Base-by-base conservation (phyloP, 1,140 invertebrate species). In the Drosophila persimilis region DNA sequence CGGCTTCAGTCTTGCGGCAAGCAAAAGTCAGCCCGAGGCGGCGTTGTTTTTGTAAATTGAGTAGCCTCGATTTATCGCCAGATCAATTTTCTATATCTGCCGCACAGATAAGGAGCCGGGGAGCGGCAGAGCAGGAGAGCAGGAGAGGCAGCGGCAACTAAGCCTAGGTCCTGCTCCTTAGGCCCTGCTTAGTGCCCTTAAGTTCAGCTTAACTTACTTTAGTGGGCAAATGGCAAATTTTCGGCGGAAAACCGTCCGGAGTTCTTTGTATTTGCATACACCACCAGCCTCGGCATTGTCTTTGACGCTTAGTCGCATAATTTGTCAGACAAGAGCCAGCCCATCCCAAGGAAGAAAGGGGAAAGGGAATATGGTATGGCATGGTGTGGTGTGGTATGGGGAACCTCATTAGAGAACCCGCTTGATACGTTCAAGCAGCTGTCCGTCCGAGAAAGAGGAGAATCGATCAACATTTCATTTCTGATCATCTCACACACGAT, bases 11-110 rank as follows among this genome's bases (percentile, higher is more conserved):
- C 39, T 53, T 31, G 59, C 43, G 70, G 50, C 44, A 47, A 58
- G 73, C 59, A 77, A 77, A 86, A 86, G 81, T 88, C 81, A 86
- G 78, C 58, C 22, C 45, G 26, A 22, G 52, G 72, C 71, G 73
- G 73, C 77, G 70, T 86, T 85, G 83, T 78, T 86, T 81, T 85
- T 85, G 81, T 88, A 85, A 85, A 85, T 85, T 85, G 81, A 85
- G 81, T 78, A 86, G 81, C 81, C 81, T 75, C 77, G 77, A 85
- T 85, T 86, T 85, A 85, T 85, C 81, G 81, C 61, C 78, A 85
- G 81, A 85, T 85, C 81, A 86, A 85, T 85, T 85, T 80, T 80
- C 81, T 81, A 67, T 86, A 85, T 85, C 81, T 85, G 74, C 81
- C 81, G 81, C 81, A 35, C 13, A 81, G 81, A 85, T 85, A 85